phyloP scores from a whole-genome alignment of 2,888 invertebrate species.

The Xestoiulus laeticollis region DNA sequence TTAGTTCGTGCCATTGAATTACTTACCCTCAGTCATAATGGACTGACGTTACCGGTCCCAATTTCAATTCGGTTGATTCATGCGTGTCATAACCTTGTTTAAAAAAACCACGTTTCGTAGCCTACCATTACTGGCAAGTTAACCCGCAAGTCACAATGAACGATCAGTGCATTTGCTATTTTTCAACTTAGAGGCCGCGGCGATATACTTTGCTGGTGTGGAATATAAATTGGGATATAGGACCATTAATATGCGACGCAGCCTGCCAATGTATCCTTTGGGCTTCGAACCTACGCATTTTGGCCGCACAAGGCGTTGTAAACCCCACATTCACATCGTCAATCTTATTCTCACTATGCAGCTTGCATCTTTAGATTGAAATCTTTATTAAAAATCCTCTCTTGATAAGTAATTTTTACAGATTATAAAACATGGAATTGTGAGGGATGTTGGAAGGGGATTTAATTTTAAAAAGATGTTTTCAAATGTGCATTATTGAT shows the following conservation, averaged over 20 bases:
- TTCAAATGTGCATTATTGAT: too few relatives aligned
- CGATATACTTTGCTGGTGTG: background rate
- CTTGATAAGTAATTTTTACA: too few relatives aligned
- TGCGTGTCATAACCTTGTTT: background rate
- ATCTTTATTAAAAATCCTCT: too few relatives aligned
- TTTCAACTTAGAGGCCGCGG: background rate
- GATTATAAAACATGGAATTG: too few relatives aligned
- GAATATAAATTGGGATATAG: background rate
- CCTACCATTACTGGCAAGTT: background rate
- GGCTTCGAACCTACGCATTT: background rate
- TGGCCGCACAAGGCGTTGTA: background rate
- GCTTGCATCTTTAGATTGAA: background rate
- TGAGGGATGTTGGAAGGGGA: too few relatives aligned
- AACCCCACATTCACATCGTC: background rate
- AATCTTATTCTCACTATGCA: background rate
- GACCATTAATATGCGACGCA: background rate
- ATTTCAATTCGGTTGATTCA: background rate
- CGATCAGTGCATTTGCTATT: background rate
- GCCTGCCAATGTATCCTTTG: background rate
- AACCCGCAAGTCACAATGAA: background rate
- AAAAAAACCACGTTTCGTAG: background rate
- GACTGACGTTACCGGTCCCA: background rate
- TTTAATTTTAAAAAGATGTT: too few relatives aligned
- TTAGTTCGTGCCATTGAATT: background rate
- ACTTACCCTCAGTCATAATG: background rate